phyloP scores from a whole-genome alignment of 2,888 invertebrate species.

The Chloromyia formosa region DNA sequence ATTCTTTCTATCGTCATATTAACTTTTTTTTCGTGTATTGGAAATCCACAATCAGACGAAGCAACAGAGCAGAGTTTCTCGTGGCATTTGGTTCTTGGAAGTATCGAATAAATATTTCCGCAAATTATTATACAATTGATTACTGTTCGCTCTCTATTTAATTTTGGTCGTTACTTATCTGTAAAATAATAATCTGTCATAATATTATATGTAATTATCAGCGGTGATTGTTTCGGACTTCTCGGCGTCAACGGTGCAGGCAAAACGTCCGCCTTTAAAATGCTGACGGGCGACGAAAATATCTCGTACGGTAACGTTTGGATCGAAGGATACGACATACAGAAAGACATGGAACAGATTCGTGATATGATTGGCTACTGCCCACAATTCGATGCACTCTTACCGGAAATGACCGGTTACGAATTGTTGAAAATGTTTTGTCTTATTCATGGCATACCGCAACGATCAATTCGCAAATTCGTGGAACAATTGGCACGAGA shows the following conservation, averaged over 20 bases:
- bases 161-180: too few relatives aligned
- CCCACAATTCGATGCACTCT: slow-evolving; percentile 75
- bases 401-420: slow-evolving; percentile 71
- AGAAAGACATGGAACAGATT: slow-evolving; percentile 66
- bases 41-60: too few relatives aligned
- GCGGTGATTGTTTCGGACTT: slow-evolving; percentile 77
- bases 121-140: too few relatives aligned
- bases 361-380: slow-evolving; percentile 68
- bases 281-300: slow-evolving; percentile 80
- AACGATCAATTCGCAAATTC: slow-evolving; percentile 53
- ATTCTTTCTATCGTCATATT: too few relatives aligned
- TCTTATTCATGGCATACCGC: slow-evolving; percentile 67
- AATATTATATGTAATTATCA: too few relatives aligned
- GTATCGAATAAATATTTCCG: too few relatives aligned
- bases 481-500: slow-evolving; percentile 65
- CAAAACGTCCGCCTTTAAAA: slow-evolving; percentile 83
- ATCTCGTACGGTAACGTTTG: slow-evolving; percentile 75
- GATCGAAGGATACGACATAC: slow-evolving; percentile 67
- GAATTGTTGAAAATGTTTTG: slow-evolving; percentile 72
- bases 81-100: too few relatives aligned
- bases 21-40: too few relatives aligned
- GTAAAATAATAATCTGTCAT: too few relatives aligned
- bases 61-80: too few relatives aligned
- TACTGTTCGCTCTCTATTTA: too few relatives aligned
- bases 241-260: slow-evolving; percentile 83